A percentile compares a stretch with the other conserved stretches of the same genome.
Evolutionary conservation across 2,797 vertebrate genomes (phyloP).

Genomic region (Peromyscus melanophrys): DNA sequence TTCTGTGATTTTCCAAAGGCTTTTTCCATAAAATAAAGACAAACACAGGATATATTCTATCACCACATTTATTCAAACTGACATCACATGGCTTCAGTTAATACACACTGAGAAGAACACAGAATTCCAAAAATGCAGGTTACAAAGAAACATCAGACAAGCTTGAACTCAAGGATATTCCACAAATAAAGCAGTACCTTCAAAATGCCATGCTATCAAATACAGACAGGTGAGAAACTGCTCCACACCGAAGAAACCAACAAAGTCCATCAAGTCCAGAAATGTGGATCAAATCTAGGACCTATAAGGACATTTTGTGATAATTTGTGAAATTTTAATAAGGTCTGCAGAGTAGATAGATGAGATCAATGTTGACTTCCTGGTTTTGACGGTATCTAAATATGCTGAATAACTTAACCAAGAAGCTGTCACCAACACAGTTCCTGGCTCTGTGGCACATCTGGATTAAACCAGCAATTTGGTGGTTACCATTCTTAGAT

Average conservation of each 20-base stretch:
- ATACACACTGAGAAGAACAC: conserved; percentile 67
- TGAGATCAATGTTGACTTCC: not conserved
- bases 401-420: not conserved
- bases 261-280: not conserved
- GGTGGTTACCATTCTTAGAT: conserved; percentile 22
- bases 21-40: conserved; percentile 40
- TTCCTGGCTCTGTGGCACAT: conserved; percentile 6
- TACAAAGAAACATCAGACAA: conserved; percentile 76
- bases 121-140: conserved; percentile 69
- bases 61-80: conserved; percentile 81
- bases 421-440: not conserved
- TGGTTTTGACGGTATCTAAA: not conserved
- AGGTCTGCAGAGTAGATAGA: not conserved
- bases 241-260: conserved; percentile 49
- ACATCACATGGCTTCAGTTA: conserved; percentile 73
- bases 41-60: conserved; percentile 62
- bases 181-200: conserved; percentile 75
- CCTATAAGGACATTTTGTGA: not conserved
- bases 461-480: not conserved
- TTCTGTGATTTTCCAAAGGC: not conserved
- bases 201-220: conserved; percentile 76
- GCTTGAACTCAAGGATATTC: conserved; percentile 71
- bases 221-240: conserved; percentile 74
- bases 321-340: conserved; percentile 11
- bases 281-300: conserved; percentile 37